phyloP scores from a whole-genome alignment of 30 jellyfish, hydroid and myxozoan species.

The Aurelia aurita region DNA sequence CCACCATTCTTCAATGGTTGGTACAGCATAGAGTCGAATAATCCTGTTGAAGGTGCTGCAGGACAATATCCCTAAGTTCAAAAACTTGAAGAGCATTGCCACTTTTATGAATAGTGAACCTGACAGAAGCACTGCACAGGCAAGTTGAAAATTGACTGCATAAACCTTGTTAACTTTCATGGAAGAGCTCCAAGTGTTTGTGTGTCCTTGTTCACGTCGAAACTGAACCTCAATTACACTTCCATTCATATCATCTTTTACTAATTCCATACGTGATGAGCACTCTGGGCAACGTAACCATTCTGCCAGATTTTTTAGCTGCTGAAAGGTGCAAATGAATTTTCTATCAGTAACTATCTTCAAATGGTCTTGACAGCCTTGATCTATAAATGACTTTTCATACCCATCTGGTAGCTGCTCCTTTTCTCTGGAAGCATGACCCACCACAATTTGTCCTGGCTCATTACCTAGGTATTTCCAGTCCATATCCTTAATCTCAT shows the following conservation, averaged over 20 bases:
- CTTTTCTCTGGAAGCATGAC: neutral
- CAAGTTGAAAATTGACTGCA: too few relatives aligned
- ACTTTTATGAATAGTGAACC: neutral
- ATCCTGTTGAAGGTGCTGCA: neutral
- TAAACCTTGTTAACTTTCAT: too few relatives aligned
- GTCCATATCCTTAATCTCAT: conserved; percentile 1
- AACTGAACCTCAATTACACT: too few relatives aligned
- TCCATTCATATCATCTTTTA: too few relatives aligned
- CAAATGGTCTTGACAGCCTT: neutral
- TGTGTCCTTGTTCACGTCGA: too few relatives aligned
- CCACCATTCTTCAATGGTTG: conserved; percentile 19
- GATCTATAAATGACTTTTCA: neutral
- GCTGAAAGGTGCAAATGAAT: conserved; percentile 2
- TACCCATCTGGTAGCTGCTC: conserved; percentile 11
- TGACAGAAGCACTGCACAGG: neutral
- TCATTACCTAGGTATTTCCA: neutral
- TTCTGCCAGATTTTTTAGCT: too few relatives aligned
- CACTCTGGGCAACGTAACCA: too few relatives aligned
- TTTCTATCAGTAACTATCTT: neutral
- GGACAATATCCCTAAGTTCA: conserved; percentile 1
- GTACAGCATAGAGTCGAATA: neutral
- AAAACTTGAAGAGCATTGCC: conserved; percentile 1
- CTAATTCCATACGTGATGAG: too few relatives aligned
- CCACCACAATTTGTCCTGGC: conserved; percentile 1
- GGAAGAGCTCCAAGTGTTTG: too few relatives aligned